Base-by-base conservation (phyloP, 2,888 invertebrate genomes). In the Zygogramma bicolorata region DNA sequence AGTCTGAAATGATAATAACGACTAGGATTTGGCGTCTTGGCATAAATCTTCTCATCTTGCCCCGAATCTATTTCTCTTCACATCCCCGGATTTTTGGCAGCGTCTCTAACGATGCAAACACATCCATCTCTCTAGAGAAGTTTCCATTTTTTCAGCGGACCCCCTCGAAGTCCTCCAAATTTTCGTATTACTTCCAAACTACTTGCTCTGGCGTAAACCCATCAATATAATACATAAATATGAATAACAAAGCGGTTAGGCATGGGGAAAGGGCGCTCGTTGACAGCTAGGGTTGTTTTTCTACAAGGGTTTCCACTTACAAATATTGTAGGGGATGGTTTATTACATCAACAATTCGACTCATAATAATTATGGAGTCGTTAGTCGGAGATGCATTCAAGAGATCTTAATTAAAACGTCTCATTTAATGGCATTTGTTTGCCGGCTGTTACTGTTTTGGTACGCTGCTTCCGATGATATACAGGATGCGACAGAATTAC, bases 291-390 rank as follows among this genome's bases (percentile, higher is more conserved):
- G 78, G 78, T 78, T 74, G 77, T 76, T 81, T 80, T 77, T 80
- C 77, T 75, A 80, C 77, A 78, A 77, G 79, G 79, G 80, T 79
- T 80, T 76, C 80, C 81, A 83, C 82, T 83, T 82, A 82, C 81
- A 82, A 81, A 81, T 82, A 83, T 83, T 83, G 81, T 80, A 75
- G 81, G 84, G 85, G 84, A 82, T 78, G 82, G 82, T 85, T 86
- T 86, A 87, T 87, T 86, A 81, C 85, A 86, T 87, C 86, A 87
- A 84, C 85, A 86, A 86, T 85, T 86, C 85, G 80, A 86, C 87
- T 87, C 85, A 84, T 87, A 86, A 87, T 86, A 86, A 87, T 87
- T 87, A 86, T 83, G 80, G 81, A 83, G 83, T 85, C 85, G 86
- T 86, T 86, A 86, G 83, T 75, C 73, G 71, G 75, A 73, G 74